These are phyloP conservation scores for Toxotes lorentzi DNA, from an alignment of 2,797 vertebrate genomes.

Conservation along the genomic window DNA sequence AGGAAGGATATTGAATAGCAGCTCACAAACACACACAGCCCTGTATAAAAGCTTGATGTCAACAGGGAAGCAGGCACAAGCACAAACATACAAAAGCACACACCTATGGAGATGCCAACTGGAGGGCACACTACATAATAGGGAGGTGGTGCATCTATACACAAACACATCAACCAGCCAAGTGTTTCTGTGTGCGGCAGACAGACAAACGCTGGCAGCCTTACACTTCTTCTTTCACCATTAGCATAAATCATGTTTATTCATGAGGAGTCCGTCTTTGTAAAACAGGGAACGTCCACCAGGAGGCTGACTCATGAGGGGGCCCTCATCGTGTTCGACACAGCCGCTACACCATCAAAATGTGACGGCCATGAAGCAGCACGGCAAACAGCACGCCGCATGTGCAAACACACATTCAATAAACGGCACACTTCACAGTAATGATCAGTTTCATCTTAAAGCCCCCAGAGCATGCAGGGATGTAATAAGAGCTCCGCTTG, in stretches of 20 bases:
- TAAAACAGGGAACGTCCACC: conserved; percentile 74
- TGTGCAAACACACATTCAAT: conserved; percentile 30
- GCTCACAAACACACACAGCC: conserved; percentile 53
- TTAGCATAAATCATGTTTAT: conserved; percentile 82
- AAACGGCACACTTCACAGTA: conserved; percentile 33
- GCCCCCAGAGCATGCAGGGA: conserved; percentile 4
- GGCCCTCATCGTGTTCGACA: conserved; percentile 65
- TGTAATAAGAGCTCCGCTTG: conserved; percentile 5
- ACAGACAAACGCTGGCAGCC: conserved; percentile 71
- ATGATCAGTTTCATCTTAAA: conserved; percentile 37
- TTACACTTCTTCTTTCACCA: conserved; percentile 59
- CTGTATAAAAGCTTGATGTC: conserved; percentile 49
- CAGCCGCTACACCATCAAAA: conserved; percentile 39
- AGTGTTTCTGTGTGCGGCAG: conserved; percentile 64
- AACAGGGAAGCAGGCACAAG: conserved; percentile 38
- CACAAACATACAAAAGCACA: conserved; percentile 61
- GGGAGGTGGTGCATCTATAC: conserved; percentile 58
- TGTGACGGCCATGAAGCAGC: conserved; percentile 35
- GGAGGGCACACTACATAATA: conserved; percentile 59
- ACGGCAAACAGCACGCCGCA: conserved; percentile 27
- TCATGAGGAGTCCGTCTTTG: conserved; percentile 76
- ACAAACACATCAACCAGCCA: conserved; percentile 70
- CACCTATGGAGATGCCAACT: conserved; percentile 71
- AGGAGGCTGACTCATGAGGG: conserved; percentile 71
- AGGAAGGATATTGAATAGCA: conserved; percentile 64